A percentile compares a stretch with the other conserved stretches of the same genome.
phyloP scores from a whole-genome alignment of 2,797 vertebrate species.

The Xenops minutus region DNA sequence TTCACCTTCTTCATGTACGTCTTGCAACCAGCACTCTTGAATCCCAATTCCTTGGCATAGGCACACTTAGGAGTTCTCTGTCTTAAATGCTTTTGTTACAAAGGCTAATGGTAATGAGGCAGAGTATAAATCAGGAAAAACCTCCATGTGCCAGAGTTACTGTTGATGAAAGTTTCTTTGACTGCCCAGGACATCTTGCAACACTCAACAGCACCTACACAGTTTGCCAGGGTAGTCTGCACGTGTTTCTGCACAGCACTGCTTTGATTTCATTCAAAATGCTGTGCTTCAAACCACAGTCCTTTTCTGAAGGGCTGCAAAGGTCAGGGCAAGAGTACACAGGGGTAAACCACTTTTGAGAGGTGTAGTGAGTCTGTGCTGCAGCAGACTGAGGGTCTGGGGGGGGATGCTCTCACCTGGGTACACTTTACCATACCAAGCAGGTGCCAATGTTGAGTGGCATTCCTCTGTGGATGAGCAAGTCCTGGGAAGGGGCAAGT shows the following conservation, averaged over 20 bases:
- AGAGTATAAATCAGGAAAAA: not conserved
- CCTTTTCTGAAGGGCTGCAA: not conserved
- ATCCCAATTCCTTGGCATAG: not conserved
- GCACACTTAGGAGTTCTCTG: accelerated
- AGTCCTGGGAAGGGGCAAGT: not conserved
- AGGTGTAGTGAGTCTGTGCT: not conserved
- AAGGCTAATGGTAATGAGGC: not conserved
- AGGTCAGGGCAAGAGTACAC: not conserved
- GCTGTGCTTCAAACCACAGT: not conserved
- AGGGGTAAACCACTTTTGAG: not conserved
- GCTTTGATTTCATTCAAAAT: not conserved
- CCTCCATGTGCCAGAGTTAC: not conserved
- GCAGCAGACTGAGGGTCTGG: not conserved
- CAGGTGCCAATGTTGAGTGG: not conserved
- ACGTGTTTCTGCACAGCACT: not conserved
- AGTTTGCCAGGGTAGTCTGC: not conserved
- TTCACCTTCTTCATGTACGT: not conserved
- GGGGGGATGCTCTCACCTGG: not conserved
- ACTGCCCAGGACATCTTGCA: not conserved
- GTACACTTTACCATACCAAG: not conserved
- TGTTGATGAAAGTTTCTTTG: not conserved
- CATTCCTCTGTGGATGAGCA: not conserved
- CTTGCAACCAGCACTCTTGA: not conserved
- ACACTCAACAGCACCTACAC: not conserved
- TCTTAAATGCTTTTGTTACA: not conserved